Conservation (phyloP, 2,888 invertebrate genomes). For the Gordius sp. region DNA sequence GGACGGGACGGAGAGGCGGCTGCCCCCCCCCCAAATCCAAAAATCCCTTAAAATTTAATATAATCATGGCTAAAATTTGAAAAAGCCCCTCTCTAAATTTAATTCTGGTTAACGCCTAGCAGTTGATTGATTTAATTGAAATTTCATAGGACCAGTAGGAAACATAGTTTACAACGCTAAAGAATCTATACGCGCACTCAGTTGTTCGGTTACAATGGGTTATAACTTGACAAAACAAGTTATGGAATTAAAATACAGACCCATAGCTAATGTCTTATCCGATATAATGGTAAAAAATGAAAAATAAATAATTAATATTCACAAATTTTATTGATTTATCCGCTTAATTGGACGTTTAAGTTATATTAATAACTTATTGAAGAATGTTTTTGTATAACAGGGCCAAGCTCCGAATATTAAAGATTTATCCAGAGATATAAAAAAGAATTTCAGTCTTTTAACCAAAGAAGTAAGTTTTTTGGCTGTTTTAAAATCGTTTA, state of each 20-base stretch:
- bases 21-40: too few species aligned
- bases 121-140: too few species aligned
- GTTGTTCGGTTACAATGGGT: slow-evolving; percentile 24
- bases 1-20: too few species aligned
- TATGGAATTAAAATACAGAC: slow-evolving; percentile 23
- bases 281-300: slow-evolving; percentile 8
- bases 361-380: background rate
- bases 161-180: slow-evolving; percentile 24
- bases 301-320: background rate
- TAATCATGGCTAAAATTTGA: too few species aligned
- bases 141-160: slow-evolving; percentile 23
- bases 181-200: slow-evolving; percentile 24
- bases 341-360: background rate
- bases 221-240: slow-evolving; percentile 24
- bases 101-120: too few species aligned
- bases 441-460: slow-evolving; percentile 3
- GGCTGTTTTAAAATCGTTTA: background rate
- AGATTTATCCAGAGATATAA: slow-evolving; percentile 12
- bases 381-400: background rate
- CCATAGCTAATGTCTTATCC: background rate
- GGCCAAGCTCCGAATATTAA: slow-evolving; percentile 1
- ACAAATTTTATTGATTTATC: too few species aligned
- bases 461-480: slow-evolving; percentile 2
- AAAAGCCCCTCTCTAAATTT: too few species aligned
- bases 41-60: too few species aligned